phyloP scores from a whole-genome alignment of 92 coral and sea anemone species.

The Heliopora coerulea region DNA sequence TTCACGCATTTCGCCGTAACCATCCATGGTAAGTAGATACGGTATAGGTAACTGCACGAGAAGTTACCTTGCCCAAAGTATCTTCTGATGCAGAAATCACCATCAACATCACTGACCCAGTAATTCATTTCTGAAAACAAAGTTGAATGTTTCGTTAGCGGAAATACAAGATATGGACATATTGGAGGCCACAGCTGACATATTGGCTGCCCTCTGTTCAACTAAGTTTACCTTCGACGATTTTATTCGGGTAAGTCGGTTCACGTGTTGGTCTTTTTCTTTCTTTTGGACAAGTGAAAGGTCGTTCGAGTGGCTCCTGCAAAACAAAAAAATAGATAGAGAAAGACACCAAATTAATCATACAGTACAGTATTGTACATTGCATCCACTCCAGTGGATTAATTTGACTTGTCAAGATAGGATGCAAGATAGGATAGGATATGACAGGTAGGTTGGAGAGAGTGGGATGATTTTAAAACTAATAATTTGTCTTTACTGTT shows the following conservation, averaged over 20 bases:
- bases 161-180: too few species aligned
- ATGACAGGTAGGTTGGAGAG: neutral
- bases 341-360: too few species aligned
- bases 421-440: neutral
- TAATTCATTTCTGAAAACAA: neutral
- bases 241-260: constrained; percentile 31
- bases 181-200: neutral
- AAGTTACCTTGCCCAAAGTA: constrained; percentile 22
- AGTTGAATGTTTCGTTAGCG: too few species aligned
- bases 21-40: too few species aligned
- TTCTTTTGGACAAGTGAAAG: constrained; percentile 85
- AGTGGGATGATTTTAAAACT: neutral
- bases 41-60: neutral
- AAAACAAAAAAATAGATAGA: neutral
- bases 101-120: neutral
- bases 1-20: too few species aligned
- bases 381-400: too few species aligned
- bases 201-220: neutral
- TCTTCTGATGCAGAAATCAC: neutral
- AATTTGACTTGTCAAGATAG: too few species aligned
- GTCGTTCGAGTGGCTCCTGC: constrained; percentile 82
- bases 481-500: constrained; percentile 18
- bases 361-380: too few species aligned
- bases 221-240: constrained; percentile 26
- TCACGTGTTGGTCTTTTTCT: constrained; percentile 51